phyloP scores from a whole-genome alignment of 64 coral and sea anemone genomes.

The Montipora foliosa region DNA sequence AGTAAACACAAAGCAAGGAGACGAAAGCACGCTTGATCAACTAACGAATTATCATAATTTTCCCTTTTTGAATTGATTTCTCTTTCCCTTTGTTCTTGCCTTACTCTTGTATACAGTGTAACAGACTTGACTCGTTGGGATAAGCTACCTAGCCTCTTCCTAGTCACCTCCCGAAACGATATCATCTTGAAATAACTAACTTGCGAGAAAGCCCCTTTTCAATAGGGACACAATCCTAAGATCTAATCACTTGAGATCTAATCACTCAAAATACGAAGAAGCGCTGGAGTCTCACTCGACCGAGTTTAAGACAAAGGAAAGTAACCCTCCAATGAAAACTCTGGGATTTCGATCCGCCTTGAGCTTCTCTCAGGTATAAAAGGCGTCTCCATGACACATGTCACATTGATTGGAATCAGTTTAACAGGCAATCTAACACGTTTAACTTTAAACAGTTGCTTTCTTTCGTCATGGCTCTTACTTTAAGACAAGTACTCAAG shows the following conservation, averaged over 20 bases:
- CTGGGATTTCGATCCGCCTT: background rate
- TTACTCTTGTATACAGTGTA: background rate
- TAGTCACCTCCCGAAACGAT: background rate
- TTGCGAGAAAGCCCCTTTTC: background rate
- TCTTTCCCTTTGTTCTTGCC: too few species aligned
- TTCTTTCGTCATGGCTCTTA: background rate
- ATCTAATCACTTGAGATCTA: background rate
- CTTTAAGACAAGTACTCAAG: background rate
- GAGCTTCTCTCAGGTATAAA: background rate
- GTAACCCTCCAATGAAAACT: background rate
- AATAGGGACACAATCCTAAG: background rate
- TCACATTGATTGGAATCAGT: background rate
- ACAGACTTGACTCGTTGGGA: background rate
- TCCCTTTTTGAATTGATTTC: background rate
- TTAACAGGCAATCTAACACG: background rate
- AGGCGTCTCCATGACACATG: background rate
- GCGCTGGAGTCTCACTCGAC: background rate
- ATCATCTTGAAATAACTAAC: background rate
- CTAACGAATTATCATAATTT: too few species aligned
- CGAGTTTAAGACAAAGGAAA: background rate
- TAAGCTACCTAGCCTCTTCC: background rate
- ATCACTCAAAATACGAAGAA: background rate
- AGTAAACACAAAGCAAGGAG: background rate
- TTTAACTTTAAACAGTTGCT: background rate
- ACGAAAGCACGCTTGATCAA: too few species aligned